phyloP scores from a whole-genome alignment of 37 sponge, comb jelly and placozoan species.

The Dysidea cf. avara region DNA sequence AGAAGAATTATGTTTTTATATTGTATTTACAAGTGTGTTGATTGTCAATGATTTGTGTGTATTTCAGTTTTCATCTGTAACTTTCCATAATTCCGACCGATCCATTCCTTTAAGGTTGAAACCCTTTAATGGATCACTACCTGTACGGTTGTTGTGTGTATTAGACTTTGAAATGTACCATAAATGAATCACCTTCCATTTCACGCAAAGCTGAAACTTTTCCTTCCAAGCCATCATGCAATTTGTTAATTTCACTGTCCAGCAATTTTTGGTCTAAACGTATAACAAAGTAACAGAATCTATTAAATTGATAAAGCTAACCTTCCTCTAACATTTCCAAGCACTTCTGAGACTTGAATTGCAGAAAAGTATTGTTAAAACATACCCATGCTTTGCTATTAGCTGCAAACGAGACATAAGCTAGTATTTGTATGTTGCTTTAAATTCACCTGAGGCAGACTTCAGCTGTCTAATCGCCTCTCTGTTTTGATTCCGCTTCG shows the following conservation, averaged over 20 bases:
- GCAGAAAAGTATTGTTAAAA: conserved; percentile 77
- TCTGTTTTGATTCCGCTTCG: conserved; percentile 65
- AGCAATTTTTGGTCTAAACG: conserved; percentile 51
- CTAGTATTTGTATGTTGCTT: too few relatives aligned
- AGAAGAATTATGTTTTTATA: background rate
- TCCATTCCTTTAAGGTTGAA: conserved; percentile 72
- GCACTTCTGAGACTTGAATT: conserved; percentile 49
- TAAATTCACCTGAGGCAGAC: background rate
- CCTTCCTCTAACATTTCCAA: conserved; percentile 60
- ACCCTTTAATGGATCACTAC: conserved; percentile 54
- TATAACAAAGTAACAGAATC: too few relatives aligned
- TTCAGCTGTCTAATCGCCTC: conserved; percentile 73
- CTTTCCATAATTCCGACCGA: conserved; percentile 37
- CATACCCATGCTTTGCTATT: conserved; percentile 67
- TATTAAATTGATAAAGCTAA: too few relatives aligned
- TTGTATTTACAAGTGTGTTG: background rate
- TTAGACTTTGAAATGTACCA: background rate
- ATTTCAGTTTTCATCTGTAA: conserved; percentile 1
- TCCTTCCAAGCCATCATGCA: conserved; percentile 61
- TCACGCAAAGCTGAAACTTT: conserved; percentile 68
- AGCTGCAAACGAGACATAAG: background rate
- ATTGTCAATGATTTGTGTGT: background rate
- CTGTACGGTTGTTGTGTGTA: conserved; percentile 15
- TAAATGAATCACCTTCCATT: conserved; percentile 68
- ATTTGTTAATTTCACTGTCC: conserved; percentile 42